Evolutionary conservation across 2,888 invertebrate species (phyloP).

Genomic region (Drosophila greeni): DNA sequence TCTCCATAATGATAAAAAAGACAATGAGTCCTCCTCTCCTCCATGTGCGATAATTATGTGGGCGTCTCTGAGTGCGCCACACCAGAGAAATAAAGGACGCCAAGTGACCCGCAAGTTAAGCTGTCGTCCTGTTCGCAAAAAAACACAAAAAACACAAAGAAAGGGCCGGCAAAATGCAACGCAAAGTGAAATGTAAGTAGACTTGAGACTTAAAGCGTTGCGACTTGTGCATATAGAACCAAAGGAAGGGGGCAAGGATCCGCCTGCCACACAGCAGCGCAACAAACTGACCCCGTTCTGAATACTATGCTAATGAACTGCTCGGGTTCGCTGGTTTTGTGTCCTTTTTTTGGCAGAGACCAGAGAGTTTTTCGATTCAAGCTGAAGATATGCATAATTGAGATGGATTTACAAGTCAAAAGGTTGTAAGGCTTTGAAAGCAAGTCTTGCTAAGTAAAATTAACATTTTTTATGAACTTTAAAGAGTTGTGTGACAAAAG

Average conservation of each 20-base stretch:
- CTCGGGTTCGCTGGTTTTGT: slow-evolving; percentile 16
- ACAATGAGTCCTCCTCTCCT: slow-evolving; percentile 36
- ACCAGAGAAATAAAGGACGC: slow-evolving; percentile 27
- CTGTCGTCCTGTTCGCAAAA: slow-evolving; percentile 27
- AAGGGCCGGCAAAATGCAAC: slow-evolving; percentile 46
- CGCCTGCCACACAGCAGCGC: slow-evolving; percentile 6
- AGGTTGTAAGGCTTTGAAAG: neutral
- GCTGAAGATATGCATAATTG: slow-evolving; percentile 11
- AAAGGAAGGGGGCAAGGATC: neutral
- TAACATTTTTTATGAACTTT: neutral
- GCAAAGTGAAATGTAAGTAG: slow-evolving; percentile 54
- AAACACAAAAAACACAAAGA: neutral
- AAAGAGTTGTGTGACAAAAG: neutral
- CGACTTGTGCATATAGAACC: slow-evolving; percentile 36
- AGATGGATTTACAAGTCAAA: slow-evolving; percentile 21
- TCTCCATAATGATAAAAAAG: slow-evolving; percentile 46
- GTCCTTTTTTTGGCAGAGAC: slow-evolving; percentile 20
- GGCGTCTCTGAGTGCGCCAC: slow-evolving; percentile 36
- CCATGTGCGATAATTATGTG: slow-evolving; percentile 53
- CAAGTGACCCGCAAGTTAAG: slow-evolving; percentile 51
- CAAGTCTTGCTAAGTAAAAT: neutral
- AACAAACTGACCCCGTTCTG: slow-evolving; percentile 29
- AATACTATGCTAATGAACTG: slow-evolving; percentile 57
- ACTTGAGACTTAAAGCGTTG: slow-evolving; percentile 49
- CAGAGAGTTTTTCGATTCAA: slow-evolving; percentile 11